Base-by-base conservation (phyloP, 1,140 invertebrate genomes). In the Drosophila burlai region DNA sequence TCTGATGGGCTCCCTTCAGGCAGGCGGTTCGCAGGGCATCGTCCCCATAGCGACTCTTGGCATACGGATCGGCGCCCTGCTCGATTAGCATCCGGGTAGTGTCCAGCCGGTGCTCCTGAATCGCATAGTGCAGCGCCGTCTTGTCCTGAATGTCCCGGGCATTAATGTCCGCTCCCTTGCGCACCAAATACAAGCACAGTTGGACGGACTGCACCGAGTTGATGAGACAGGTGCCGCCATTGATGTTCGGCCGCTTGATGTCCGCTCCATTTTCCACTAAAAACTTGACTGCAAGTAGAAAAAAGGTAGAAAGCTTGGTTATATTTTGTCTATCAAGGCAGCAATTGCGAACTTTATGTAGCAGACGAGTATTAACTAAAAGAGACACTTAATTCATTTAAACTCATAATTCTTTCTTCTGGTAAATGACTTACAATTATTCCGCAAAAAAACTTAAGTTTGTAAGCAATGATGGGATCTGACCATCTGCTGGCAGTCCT, bases 61-160 rank as follows among this genome's bases (percentile, higher is more conserved):
- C 94, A 93, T 95, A 95, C 24, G 96, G 96, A 94, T 97, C 95
- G 1, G 98, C 97, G 54, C 96, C 96, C 93, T 96, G 94, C 52
- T 96, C 94, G 40, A 99, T 93, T 26, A 99, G 93, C 40, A 99
- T 93, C 83, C 96, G 96, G 1, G 97, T 97, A 5, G 97, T 98
- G 93, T 97, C 97, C 85, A 97, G 94, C 72, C 96, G 95, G 82
- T 97, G 96, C 93, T 98, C 97, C 90, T 98, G 97, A 73, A 98
- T 98, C 1, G 98, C 97, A 94, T 99, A 98, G 94, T 99, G 98
- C 66, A 99, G 94, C 34, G 97, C 98, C 74, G 97, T 97, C 93
- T 98, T 98, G 80, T 96, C 96, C 92, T 98, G 97, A 80, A 97
- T 97, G 93, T 99, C 98, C 29, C 95, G 95, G 1, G 97, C 97